Evolutionary conservation across 2,113 vertebrate species (phyloP).

Genomic region (Carettochelys insculpta): DNA sequence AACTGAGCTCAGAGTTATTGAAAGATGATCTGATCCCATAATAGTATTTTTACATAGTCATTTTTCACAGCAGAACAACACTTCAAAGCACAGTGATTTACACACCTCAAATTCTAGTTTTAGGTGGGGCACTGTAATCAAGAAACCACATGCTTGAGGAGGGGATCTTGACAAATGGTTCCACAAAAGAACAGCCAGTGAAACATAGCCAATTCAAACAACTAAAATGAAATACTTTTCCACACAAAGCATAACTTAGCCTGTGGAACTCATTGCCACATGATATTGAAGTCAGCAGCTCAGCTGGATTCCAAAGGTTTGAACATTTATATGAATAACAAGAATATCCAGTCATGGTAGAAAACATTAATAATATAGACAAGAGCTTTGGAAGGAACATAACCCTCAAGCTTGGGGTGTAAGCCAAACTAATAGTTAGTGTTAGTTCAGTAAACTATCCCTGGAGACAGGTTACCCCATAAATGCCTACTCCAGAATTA

Average conservation of each 20-base stretch:
- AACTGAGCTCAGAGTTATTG: neutral
- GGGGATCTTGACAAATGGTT: neutral
- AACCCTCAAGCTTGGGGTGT: constrained; percentile 22
- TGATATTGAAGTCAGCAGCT: neutral
- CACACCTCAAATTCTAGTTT: constrained; percentile 25
- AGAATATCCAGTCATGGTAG: constrained; percentile 3
- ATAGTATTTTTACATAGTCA: neutral
- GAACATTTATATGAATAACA: constrained; percentile 11
- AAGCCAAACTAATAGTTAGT: constrained; percentile 40
- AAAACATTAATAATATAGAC: constrained; percentile 48
- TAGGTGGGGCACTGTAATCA: constrained; percentile 5
- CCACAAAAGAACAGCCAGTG: neutral
- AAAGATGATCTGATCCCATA: neutral
- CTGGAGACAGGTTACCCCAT: neutral
- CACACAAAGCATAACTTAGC: neutral
- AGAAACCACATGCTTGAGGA: constrained; percentile 16
- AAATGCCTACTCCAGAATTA: constrained; percentile 20
- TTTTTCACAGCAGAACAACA: neutral
- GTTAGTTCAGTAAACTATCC: constrained; percentile 34
- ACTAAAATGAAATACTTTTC: neutral
- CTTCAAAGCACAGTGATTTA: neutral
- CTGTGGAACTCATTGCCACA: rapidly evolving
- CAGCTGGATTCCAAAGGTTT: neutral
- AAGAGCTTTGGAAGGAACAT: constrained; percentile 49
- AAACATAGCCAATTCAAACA: neutral